Evolutionary conservation across 1,140 invertebrate species (phyloP).

Genomic region (Penaeus vannamei): DNA sequence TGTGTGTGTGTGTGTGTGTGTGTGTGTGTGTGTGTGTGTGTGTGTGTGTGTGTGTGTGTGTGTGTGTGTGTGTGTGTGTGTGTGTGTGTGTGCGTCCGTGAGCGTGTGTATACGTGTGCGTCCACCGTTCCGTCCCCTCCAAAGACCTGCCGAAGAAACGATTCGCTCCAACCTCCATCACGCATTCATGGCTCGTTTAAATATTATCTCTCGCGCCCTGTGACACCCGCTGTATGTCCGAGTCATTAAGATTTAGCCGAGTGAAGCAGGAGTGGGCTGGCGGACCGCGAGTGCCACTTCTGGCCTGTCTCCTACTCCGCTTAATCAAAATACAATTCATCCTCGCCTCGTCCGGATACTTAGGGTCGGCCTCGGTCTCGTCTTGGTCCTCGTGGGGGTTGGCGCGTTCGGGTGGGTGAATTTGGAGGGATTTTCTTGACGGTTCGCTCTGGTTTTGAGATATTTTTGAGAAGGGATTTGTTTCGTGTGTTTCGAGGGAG

Average conservation of each 20-base stretch:
- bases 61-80: background rate
- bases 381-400: background rate
- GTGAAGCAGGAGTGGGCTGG: slow-evolving; percentile 37
- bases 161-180: no score
- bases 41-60: slow-evolving; percentile 5
- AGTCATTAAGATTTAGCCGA: slow-evolving; percentile 52
- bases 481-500: background rate
- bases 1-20: background rate
- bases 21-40: slow-evolving; percentile 47
- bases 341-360: slow-evolving; percentile 25
- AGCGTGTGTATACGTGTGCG: slow-evolving; percentile 29
- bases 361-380: slow-evolving; percentile 14
- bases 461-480: background rate
- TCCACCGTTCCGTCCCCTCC: background rate
- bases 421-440: background rate
- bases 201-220: no score
- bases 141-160: background rate
- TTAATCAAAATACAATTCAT: slow-evolving; percentile 63
- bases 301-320: slow-evolving; percentile 56
- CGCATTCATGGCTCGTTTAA: no score
- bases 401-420: background rate
- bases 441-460: background rate
- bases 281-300: slow-evolving; percentile 5
- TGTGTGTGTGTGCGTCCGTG: slow-evolving; percentile 39
- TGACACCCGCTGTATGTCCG: background rate